These are phyloP conservation scores for Mylabris sibirica DNA, from an alignment of 2,888 invertebrate species.

Conservation along the genomic window DNA sequence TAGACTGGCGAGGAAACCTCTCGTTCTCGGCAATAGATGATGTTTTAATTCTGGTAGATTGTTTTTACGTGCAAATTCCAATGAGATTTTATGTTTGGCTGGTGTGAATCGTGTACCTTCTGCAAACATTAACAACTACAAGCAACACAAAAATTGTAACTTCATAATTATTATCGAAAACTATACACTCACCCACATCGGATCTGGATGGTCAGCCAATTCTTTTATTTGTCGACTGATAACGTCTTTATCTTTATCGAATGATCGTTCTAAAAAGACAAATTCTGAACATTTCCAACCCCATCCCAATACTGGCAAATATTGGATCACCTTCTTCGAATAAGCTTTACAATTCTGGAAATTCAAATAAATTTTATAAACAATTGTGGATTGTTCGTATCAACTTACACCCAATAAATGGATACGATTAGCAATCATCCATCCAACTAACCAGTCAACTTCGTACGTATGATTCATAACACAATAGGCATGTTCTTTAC, in stretches of 20 bases:
- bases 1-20: conserved; percentile 89
- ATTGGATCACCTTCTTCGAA: conserved; percentile 90
- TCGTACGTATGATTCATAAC: conserved; percentile 96
- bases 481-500: conserved; percentile 88
- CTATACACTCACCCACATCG: conserved; percentile 82
- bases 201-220: conserved; percentile 88
- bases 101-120: conserved; percentile 93
- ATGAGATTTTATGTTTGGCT: conserved; percentile 85
- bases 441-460: conserved; percentile 94
- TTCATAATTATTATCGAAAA: too few relatives aligned
- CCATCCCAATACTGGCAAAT: conserved; percentile 94
- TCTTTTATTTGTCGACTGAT: conserved; percentile 82
- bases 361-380: conserved; percentile 30
- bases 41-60: conserved; percentile 86
- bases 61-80: conserved; percentile 86
- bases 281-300: conserved; percentile 96
- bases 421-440: conserved; percentile 86
- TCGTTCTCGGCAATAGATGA: conserved; percentile 93
- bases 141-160: conserved; percentile 42
- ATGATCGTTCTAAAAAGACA: conserved; percentile 91
- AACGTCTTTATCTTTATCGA: conserved; percentile 87
- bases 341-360: conserved; percentile 92
- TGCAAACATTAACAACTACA: conserved; percentile 84
- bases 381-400: background rate
- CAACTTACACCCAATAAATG: conserved; percentile 80